Evolutionary conservation across 2,113 vertebrate genomes (phyloP), one percentile per base, ranked within the genome.

Genomic region (Rhinogobius similis): DNA sequence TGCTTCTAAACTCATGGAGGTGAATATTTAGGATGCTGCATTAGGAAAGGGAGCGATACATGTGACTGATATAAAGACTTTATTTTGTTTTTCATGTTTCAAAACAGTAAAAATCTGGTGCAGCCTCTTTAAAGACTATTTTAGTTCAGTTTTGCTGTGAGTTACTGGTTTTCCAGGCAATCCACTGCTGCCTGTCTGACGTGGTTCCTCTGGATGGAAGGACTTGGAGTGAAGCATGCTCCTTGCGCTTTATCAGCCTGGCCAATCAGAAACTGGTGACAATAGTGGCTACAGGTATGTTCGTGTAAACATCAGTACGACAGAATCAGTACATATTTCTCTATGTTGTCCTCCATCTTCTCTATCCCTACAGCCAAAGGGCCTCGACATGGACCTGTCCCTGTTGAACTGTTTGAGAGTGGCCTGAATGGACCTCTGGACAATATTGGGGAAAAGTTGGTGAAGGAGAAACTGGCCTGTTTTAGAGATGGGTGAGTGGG

Each of bases 101-200:
- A n/a, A n/a, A n/a, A n/a, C n/a, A n/a, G n/a, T n/a, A n/a, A n/a
- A n/a, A n/a, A n/a, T n/a, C n/a, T n/a, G n/a, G n/a, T n/a, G n/a
- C n/a, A n/a, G n/a, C n/a, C n/a, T n/a, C n/a, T n/a, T n/a, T n/a
- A n/a, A n/a, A n/a, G n/a, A n/a, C n/a, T n/a, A n/a, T n/a, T n/a
- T n/a, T n/a, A n/a, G n/a, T 29, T 29, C 29, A 29, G 5, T 29
- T 29, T 29, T 48, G 18, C 2, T 38, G 11, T 13, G 1, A 21
- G 72, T 24, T 48, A 29, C 50, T 66, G 43, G 26, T 8, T 83
- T 48, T 29, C 18, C 72, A 99, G 97, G 96, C 95, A 12, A 86
- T 98, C 70, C 90, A 86, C 73, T 97, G 95, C 90, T 93, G 89
- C 67, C 87, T 99, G 86, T 92, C 92, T 44, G 89, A 87, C 63